phyloP scores from a whole-genome alignment of 35 echinoderm and acorn worm species.

The Eucidaris tribuloides region DNA sequence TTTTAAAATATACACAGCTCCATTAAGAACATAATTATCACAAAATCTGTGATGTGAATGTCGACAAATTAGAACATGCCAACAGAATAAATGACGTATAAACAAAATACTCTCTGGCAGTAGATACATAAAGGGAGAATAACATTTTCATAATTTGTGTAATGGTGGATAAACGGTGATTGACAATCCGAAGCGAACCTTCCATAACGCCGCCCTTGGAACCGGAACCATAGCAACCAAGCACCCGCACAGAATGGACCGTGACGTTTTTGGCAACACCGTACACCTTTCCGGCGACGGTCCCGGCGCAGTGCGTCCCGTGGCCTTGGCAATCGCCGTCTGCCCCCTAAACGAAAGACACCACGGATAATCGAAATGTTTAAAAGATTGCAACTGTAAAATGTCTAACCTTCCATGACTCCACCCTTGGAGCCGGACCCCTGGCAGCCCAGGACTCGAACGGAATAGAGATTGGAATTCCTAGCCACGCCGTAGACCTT shows the following conservation, averaged over 20 bases:
- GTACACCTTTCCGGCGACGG: constrained; percentile 43
- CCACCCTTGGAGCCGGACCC: constrained; percentile 64
- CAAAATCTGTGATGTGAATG: no score
- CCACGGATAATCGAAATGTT: background rate
- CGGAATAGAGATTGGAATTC: constrained; percentile 46
- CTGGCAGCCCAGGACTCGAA: constrained; percentile 56
- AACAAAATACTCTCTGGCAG: no score
- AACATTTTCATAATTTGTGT: no score
- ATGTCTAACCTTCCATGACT: constrained; percentile 64
- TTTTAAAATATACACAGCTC: no score
- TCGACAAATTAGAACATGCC: no score
- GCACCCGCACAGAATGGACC: constrained; percentile 72
- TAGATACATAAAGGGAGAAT: no score
- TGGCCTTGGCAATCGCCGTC: constrained; percentile 80
- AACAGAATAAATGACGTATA: no score
- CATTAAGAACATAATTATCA: no score
- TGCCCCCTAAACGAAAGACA: constrained; percentile 42
- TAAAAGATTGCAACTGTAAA: background rate
- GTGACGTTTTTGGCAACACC: constrained; percentile 73
- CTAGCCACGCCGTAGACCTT: constrained; percentile 59
- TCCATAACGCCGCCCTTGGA: constrained; percentile 60
- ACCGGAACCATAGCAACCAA: constrained; percentile 79
- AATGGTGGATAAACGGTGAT: no score
- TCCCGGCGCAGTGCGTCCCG: constrained; percentile 87
- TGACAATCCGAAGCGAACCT: constrained; percentile 29